Evolutionary conservation across 2,113 vertebrate genomes (phyloP).

Genomic region (Nettapus auritus): DNA sequence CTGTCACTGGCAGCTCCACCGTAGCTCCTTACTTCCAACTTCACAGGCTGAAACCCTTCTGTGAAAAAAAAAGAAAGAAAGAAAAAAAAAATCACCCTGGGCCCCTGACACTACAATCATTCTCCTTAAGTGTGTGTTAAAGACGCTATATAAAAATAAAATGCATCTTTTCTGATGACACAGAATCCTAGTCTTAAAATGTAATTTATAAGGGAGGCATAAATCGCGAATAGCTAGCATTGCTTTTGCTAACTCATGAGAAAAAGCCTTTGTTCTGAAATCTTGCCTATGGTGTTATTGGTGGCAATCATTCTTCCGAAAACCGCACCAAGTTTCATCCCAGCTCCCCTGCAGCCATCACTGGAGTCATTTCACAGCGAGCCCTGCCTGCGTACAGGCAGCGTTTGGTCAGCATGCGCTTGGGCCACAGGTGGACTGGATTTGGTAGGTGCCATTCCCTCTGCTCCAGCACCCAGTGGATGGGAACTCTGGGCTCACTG

Average conservation of each 20-base stretch:
- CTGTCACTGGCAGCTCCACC: neutral
- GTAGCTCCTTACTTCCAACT: neutral
- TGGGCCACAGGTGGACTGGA: neutral
- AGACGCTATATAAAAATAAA: constrained; percentile 61
- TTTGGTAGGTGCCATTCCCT: neutral
- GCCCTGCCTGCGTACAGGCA: neutral
- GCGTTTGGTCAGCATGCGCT: neutral
- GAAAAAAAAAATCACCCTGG: neutral
- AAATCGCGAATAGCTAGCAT: neutral
- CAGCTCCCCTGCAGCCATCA: neutral
- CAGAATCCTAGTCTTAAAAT: constrained; percentile 17
- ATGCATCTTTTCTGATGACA: constrained; percentile 50
- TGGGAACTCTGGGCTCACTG: neutral
- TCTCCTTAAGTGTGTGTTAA: constrained; percentile 51
- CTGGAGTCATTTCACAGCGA: neutral
- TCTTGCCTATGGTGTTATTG: constrained; percentile 20
- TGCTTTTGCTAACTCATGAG: constrained; percentile 65
- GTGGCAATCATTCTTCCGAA: neutral
- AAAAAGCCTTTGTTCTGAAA: constrained; percentile 60
- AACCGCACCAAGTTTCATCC: neutral
- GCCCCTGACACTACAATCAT: constrained; percentile 13
- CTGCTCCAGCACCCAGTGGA: neutral
- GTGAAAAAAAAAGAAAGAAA: neutral
- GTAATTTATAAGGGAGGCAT: constrained; percentile 36
- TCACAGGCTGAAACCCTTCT: neutral